A percentile compares a stretch with the other conserved stretches of the same genome.
Conservation (phyloP, 2,888 invertebrate species). For the Rhopalosiphum nymphaeae region DNA sequence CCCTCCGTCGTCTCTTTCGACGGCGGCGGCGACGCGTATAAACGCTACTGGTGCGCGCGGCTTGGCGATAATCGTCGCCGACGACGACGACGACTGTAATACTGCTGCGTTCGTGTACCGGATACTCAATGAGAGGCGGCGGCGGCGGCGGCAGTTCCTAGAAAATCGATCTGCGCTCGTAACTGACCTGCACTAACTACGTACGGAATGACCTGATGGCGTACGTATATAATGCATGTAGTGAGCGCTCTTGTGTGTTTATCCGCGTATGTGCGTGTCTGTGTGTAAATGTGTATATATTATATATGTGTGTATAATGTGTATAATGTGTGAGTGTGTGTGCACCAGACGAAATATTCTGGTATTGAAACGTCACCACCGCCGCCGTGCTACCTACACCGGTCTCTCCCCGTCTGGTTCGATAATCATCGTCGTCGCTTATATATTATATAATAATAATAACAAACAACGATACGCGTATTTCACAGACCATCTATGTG, state of each 20-base stretch:
- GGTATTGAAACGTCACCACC: slow-evolving; percentile 60
- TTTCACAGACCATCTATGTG: neutral
- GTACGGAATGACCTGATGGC: slow-evolving; percentile 38
- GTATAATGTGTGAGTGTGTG: neutral
- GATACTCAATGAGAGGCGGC: slow-evolving; percentile 59
- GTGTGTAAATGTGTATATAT: too few species aligned
- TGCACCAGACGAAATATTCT: slow-evolving; percentile 49
- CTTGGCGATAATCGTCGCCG: slow-evolving; percentile 58
- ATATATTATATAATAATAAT: neutral
- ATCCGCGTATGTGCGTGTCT: neutral
- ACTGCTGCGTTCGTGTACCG: slow-evolving; percentile 51
- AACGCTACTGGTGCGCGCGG: slow-evolving; percentile 26
- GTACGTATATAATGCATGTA: neutral
- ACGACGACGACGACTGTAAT: slow-evolving; percentile 1
- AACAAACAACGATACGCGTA: neutral
- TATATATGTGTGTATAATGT: neutral
- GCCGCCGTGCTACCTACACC: neutral
- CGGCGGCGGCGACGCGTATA: slow-evolving; percentile 29
- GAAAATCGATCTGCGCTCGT: slow-evolving; percentile 63
- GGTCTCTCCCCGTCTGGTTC: slow-evolving; percentile 12
- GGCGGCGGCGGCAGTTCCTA: slow-evolving; percentile 57
- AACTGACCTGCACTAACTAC: slow-evolving; percentile 64
- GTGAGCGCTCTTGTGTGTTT: neutral
- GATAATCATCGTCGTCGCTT: slow-evolving; percentile 27
- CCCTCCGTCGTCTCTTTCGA: slow-evolving; percentile 30